These are phyloP conservation scores for Chelonoidis abingdonii DNA, from an alignment of 2,113 vertebrate species.

Conservation along the genomic window DNA sequence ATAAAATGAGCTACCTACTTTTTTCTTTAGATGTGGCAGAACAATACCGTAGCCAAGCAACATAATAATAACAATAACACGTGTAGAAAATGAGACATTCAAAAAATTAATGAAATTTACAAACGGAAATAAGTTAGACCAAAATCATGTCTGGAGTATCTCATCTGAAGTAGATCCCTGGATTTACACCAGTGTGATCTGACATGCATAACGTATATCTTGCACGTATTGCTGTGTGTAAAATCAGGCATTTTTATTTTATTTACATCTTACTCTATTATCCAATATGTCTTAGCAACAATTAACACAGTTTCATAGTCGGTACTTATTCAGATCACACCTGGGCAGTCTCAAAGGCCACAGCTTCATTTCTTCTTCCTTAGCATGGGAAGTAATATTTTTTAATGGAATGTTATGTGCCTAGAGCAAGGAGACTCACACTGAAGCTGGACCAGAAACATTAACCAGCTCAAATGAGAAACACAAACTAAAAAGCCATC, in stretches of 20 bases:
- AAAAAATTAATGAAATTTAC: background rate
- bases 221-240: background rate
- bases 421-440: background rate
- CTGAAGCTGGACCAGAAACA: constrained; percentile 54
- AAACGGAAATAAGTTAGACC: background rate
- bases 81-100: background rate
- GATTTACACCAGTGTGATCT: background rate
- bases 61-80: accelerated
- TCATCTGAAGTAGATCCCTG: background rate
- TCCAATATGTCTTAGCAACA: constrained; percentile 25
- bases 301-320: constrained; percentile 17
- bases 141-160: background rate
- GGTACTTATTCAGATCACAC: constrained; percentile 1
- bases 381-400: background rate
- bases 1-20: background rate
- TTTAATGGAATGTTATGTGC: constrained; percentile 50
- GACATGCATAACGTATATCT: background rate
- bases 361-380: constrained; percentile 43
- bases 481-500: constrained; percentile 59
- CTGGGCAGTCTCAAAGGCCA: constrained; percentile 20
- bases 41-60: background rate
- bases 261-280: background rate
- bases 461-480: constrained; percentile 71
- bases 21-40: background rate
- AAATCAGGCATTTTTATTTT: background rate